Evolutionary conservation across 2,888 invertebrate species (phyloP), one percentile per base, ranked within the genome.

Genomic region (Omphaloscelis lunosa): DNA sequence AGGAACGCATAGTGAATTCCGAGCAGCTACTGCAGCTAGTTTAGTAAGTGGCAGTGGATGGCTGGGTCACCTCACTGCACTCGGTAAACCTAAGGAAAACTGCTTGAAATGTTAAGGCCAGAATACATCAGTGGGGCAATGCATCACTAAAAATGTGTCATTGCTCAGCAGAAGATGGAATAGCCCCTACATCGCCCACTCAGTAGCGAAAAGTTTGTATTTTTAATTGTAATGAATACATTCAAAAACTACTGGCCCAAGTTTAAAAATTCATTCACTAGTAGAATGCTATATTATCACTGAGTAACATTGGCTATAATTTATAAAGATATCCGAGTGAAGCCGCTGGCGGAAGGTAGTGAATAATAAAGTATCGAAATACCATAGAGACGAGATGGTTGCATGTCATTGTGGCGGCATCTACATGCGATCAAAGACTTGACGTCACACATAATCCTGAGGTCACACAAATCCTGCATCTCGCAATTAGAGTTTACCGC

Each of bases 1-100:
- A 68, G 59, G 67, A 56, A 74, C 71, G 61, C 51, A 20, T 11
- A 66, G 63, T 29, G 85, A 81, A 77, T 82, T 74, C 59, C 41
- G 27, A 73, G 51, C 12, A 75, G 67, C 65, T 74, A 61, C 56
- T 77, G 48, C 17, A 80, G 67, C 73, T 72, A 23, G 61, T 79
- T 62, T 29, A 61, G 45, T 75, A 61, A 84, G 82, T 72, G 75
- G 48, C 39, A 53, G 62, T 63, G 17, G 72, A 80, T 83, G 72
- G 70, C 41, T 83, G 2, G 61, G 68, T 62, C 76, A 83, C 78
- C 78, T 76, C 67, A 59, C 63, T 73, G 67, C 68, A 69, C 41
- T 72, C 59, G 12, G 39, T 45, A 12, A 59, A 61, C 23, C n/a
- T 23, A n/a, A 53, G n/a, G 29, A 51, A 62, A 80, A 63, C 41